These are phyloP conservation scores for Sarcophaga peregrina DNA, from an alignment of 1,140 invertebrate genomes.

Conservation along the genomic window DNA sequence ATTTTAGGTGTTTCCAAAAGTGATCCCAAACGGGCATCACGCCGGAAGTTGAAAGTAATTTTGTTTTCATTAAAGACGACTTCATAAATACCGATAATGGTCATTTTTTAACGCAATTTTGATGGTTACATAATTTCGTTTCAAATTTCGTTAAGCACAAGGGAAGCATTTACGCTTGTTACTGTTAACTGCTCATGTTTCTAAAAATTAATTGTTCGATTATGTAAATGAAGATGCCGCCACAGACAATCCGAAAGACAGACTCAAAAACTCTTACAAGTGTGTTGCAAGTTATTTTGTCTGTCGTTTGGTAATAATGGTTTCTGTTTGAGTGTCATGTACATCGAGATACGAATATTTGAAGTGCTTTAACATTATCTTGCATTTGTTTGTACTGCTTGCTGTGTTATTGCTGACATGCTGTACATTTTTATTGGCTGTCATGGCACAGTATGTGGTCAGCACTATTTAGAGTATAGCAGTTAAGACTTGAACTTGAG, in stretches of 20 bases:
- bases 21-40: neutral
- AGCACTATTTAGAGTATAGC: neutral
- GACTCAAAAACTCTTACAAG: too few species aligned
- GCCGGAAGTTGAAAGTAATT: neutral
- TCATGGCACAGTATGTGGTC: neutral
- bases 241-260: neutral
- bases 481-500: neutral
- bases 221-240: constrained; percentile 18
- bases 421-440: neutral
- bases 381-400: too few species aligned
- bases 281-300: too few species aligned
- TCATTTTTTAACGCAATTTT: neutral
- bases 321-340: too few species aligned
- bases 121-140: neutral
- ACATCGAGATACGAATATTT: too few species aligned
- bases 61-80: neutral
- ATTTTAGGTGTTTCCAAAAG: neutral
- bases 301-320: too few species aligned
- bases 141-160: neutral
- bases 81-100: neutral
- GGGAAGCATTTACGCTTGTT: neutral
- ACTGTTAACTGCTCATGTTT: neutral
- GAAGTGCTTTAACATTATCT: too few species aligned
- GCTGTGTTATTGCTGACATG: too few species aligned
- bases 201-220: constrained; percentile 12